Evolutionary conservation across 2,797 vertebrate species (phyloP).

Genomic region (Halcyon chelicuti): DNA sequence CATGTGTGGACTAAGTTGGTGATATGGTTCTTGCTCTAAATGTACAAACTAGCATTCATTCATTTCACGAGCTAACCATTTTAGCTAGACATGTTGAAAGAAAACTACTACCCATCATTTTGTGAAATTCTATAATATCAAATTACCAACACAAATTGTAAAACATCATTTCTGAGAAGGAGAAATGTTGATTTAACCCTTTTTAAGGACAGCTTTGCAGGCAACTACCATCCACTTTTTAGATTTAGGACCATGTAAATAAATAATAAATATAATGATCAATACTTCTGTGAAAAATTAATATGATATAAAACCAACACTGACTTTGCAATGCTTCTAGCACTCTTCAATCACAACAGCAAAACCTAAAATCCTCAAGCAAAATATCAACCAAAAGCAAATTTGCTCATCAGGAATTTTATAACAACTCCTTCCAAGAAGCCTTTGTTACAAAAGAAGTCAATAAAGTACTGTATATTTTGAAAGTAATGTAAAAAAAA

Average conservation of each 20-base stretch:
- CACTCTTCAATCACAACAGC: not conserved
- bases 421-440: not conserved
- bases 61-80: not conserved
- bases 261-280: not conserved
- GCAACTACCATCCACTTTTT: not conserved
- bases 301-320: not conserved
- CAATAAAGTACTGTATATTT: not conserved
- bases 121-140: not conserved
- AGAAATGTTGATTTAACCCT: not conserved
- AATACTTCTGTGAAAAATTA: not conserved
- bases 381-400: not conserved
- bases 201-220: not conserved
- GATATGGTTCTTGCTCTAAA: not conserved
- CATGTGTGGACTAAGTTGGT: not conserved
- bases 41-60: not conserved
- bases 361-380: not conserved
- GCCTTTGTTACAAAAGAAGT: not conserved
- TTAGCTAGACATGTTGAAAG: not conserved
- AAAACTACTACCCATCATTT: not conserved
- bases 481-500: not conserved
- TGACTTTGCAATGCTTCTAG: not conserved
- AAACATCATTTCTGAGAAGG: not conserved
- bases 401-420: not conserved
- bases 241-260: not conserved
- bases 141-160: not conserved